Conservation (phyloP, 2,888 invertebrate genomes). For the Hirtodrosophila histrioides region DNA sequence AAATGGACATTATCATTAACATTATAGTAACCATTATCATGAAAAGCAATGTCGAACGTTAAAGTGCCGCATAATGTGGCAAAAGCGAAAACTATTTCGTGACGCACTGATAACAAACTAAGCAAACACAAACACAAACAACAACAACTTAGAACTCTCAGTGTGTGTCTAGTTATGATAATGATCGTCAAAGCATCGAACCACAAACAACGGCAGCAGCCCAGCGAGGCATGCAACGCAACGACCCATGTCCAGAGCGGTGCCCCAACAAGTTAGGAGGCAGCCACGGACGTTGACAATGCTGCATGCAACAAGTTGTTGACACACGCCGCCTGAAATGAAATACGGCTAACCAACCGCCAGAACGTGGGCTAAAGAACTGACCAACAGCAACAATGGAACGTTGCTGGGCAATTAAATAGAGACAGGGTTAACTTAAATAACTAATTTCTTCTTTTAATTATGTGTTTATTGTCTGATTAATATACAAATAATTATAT, state of each 20-base stretch:
- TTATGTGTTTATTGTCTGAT: too few species aligned
- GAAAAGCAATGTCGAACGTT: slow-evolving; percentile 1
- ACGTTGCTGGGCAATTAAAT: slow-evolving; percentile 19
- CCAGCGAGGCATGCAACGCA: slow-evolving; percentile 66
- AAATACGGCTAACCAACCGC: slow-evolving; percentile 24
- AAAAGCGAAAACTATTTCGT: slow-evolving; percentile 63
- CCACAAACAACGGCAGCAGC: slow-evolving; percentile 15
- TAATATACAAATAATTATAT: too few species aligned
- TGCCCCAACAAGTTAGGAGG: background rate
- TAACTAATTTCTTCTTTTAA: too few species aligned
- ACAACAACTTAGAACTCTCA: slow-evolving; percentile 20
- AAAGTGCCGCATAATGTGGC: slow-evolving; percentile 55
- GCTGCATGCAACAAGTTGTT: slow-evolving; percentile 64
- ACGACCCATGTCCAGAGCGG: slow-evolving; percentile 52
- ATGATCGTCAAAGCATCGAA: slow-evolving; percentile 35
- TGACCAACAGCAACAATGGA: slow-evolving; percentile 16
- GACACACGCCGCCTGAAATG: slow-evolving; percentile 49
- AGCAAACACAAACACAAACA: slow-evolving; percentile 36
- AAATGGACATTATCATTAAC: slow-evolving; percentile 7
- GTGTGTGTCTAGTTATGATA: slow-evolving; percentile 42
- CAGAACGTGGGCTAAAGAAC: slow-evolving; percentile 26
- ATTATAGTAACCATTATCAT: slow-evolving; percentile 7
- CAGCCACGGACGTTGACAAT: slow-evolving; percentile 36
- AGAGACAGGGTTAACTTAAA: background rate
- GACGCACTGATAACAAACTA: slow-evolving; percentile 65